phyloP scores from a whole-genome alignment of 35 echinoderm and acorn worm species.

The Holothuria glaberrima region DNA sequence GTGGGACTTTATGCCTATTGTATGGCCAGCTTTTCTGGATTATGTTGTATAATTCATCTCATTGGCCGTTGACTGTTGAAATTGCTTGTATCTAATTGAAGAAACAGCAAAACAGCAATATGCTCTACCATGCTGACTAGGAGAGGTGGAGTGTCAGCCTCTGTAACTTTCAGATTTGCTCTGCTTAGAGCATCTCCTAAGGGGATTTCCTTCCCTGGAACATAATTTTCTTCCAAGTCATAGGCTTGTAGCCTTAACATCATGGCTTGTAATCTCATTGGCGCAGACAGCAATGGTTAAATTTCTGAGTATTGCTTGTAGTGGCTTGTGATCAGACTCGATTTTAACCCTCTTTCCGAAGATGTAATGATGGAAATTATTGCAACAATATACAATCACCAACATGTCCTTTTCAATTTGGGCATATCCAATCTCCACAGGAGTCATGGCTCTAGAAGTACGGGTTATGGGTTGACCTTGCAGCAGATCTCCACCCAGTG shows the following conservation, averaged over 20 bases:
- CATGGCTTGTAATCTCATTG: slow-evolving; percentile 85
- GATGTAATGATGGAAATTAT: slow-evolving; percentile 85
- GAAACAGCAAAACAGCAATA: too few species aligned
- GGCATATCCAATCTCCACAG: slow-evolving; percentile 66
- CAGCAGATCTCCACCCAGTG: slow-evolving; percentile 55
- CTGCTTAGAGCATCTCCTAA: slow-evolving; percentile 70
- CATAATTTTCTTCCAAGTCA: slow-evolving; percentile 66
- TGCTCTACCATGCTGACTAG: slow-evolving; percentile 64
- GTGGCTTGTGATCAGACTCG: slow-evolving; percentile 74
- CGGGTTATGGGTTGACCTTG: slow-evolving; percentile 75
- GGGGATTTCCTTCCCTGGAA: slow-evolving; percentile 57
- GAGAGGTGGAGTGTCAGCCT: slow-evolving; percentile 44
- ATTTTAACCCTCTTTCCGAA: slow-evolving; percentile 63
- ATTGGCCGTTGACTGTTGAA: slow-evolving; percentile 55
- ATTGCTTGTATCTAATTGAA: slow-evolving; percentile 48
- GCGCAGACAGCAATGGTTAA: slow-evolving; percentile 63
- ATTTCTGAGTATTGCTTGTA: slow-evolving; percentile 68
- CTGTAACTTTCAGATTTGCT: slow-evolving; percentile 57
- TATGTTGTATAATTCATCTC: slow-evolving; percentile 61
- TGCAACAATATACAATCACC: slow-evolving; percentile 65
- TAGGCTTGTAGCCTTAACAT: slow-evolving; percentile 73
- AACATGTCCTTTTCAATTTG: slow-evolving; percentile 91
- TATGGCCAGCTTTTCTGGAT: slow-evolving; percentile 84
- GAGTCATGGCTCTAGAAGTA: slow-evolving; percentile 72
- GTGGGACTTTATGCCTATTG: slow-evolving; percentile 59